Evolutionary conservation across 1,140 invertebrate genomes (phyloP), one percentile per base, ranked within the genome.

Genomic region (Chymomyza costata): DNA sequence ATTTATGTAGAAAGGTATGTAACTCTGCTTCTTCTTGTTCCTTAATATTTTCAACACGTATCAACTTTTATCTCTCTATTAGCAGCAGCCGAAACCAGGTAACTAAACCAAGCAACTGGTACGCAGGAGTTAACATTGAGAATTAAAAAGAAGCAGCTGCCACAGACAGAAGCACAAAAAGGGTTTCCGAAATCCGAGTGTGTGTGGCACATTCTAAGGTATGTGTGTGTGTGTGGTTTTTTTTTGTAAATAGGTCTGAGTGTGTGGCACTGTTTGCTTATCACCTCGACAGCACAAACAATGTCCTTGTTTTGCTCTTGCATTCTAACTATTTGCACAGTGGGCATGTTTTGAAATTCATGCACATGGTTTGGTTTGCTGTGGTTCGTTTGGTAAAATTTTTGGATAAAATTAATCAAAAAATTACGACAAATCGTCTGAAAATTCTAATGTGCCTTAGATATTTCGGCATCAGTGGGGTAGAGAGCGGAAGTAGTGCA

Each of bases 51-150:
- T 45, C 56, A 65, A 64, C 78, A 82, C 78, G 78, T 82, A 78
- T 59, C 64, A 55, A 56, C 34, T 78, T 82, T 67, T 82, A 82
- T 82, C 56, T 82, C 64, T 78, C 60, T 74, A 82, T 82, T 82
- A 80, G 62, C 19, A n/a, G 38, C n/a, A 34, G 28, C 8, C 38
- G n/a, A 2, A 44, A 18, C 13, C 8, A 11, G 31, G 53, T 10
- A 21, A 28, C 15, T 13, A 32, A 50, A 41, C n/a, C 38, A 38
- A 18, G 38, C 41, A 52, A 32, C 17, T 25, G 45, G 48, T 43
- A 34, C 13, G 19, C 43, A 19, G 39, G 19, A 48, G 18, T 21
- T 63, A 63, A 63, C 21, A 25, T 25, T 25, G 21, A n/a, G n/a
- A 25, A 5, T 25, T 25, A 25, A n/a, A n/a, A n/a, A 8, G 21